phyloP scores from a whole-genome alignment of 2,797 vertebrate species.

The Lemur catta region DNA sequence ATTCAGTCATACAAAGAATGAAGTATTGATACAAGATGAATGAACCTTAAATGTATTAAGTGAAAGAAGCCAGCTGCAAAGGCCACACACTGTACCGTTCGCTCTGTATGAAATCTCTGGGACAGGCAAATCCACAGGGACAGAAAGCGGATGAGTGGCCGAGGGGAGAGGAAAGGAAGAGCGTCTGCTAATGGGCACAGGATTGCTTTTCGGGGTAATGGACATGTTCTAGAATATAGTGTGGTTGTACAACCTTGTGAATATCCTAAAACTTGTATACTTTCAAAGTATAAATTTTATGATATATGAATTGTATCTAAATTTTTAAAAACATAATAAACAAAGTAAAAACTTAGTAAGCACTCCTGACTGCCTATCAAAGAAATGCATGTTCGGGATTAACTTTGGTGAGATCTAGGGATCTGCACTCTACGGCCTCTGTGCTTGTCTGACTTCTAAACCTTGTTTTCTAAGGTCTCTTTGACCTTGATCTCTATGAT shows the following conservation, averaged over 20 bases:
- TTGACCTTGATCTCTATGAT: background rate
- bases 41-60: background rate
- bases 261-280: background rate
- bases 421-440: background rate
- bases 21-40: background rate
- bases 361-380: background rate
- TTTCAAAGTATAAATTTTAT: background rate
- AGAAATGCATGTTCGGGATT: conserved; percentile 56
- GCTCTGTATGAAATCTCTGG: background rate
- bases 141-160: background rate
- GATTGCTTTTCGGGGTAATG: background rate
- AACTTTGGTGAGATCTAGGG: conserved; percentile 62
- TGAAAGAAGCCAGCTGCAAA: background rate
- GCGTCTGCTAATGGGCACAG: background rate
- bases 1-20: background rate
- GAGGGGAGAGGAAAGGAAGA: background rate
- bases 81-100: background rate
- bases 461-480: background rate
- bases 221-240: background rate
- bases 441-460: background rate
- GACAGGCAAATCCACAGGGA: background rate
- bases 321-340: background rate
- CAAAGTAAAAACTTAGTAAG: background rate
- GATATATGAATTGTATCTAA: background rate
- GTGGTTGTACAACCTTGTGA: background rate